Conservation (phyloP, 1,140 invertebrate genomes). For the Hycleus cichorii region DNA sequence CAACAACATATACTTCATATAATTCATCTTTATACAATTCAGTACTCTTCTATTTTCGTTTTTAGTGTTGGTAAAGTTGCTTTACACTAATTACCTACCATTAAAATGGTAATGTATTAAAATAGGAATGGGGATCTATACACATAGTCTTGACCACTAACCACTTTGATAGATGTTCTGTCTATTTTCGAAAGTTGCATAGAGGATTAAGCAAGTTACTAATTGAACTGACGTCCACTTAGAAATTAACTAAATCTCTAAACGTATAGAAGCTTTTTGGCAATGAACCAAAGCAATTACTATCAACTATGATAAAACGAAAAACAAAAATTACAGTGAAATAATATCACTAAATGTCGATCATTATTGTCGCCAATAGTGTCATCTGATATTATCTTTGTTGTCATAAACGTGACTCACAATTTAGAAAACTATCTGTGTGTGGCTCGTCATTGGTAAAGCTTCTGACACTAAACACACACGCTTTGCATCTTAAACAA, state of each 20-base stretch:
- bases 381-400: slow-evolving; percentile 4
- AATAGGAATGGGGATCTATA: too few relatives aligned
- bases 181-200: not conserved
- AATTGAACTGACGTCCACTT: too few relatives aligned
- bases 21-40: slow-evolving; percentile 17
- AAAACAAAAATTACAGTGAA: too few relatives aligned
- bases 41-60: too few relatives aligned
- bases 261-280: too few relatives aligned
- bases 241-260: too few relatives aligned
- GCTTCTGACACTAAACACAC: slow-evolving; percentile 20
- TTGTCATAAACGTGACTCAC: slow-evolving; percentile 17
- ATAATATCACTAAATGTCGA: too few relatives aligned
- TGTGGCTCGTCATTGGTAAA: slow-evolving; percentile 20
- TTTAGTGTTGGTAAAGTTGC: slow-evolving; percentile 6
- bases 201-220: too few relatives aligned
- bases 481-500: slow-evolving; percentile 23
- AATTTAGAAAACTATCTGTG: slow-evolving; percentile 16
- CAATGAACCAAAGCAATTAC: too few relatives aligned
- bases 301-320: too few relatives aligned
- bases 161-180: slow-evolving; percentile 8
- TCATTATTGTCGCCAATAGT: not conserved
- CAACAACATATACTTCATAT: not conserved
- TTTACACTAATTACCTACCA: slow-evolving; percentile 23
- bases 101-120: slow-evolving; percentile 19
- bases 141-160: too few relatives aligned